These are phyloP conservation scores for Dascyllus trimaculatus DNA, from an alignment of 2,113 vertebrate genomes.

Conservation along the genomic window DNA sequence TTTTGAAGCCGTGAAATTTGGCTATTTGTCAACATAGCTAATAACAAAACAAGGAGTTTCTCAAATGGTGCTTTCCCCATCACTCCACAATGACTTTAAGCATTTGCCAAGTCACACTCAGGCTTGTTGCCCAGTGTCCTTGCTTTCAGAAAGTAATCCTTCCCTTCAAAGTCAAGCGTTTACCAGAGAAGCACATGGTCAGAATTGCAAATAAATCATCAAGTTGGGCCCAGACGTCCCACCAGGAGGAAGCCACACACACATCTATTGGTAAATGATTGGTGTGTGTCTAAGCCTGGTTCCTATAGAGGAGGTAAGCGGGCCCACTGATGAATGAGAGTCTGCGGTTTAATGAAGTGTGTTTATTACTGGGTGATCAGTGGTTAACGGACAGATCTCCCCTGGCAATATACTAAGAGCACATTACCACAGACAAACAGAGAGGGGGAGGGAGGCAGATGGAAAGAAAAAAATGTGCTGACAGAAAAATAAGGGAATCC, in stretches of 20 bases:
- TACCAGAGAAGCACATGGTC: constrained; percentile 56
- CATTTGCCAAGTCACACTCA: constrained; percentile 59
- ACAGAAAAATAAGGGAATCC: neutral
- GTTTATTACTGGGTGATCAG: constrained; percentile 75
- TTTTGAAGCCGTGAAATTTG: constrained; percentile 9
- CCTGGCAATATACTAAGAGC: constrained; percentile 37
- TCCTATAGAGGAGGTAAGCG: constrained; percentile 61
- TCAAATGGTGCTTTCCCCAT: constrained; percentile 10
- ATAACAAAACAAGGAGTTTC: neutral
- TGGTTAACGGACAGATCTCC: constrained; percentile 66
- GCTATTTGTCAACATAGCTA: constrained; percentile 21
- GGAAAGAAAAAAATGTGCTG: neutral
- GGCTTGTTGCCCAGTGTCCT: constrained; percentile 50
- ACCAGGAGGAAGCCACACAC: constrained; percentile 55
- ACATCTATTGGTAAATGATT: constrained; percentile 49
- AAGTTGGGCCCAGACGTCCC: constrained; percentile 41
- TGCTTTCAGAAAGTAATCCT: constrained; percentile 54
- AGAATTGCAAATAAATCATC: constrained; percentile 75
- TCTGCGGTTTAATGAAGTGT: constrained; percentile 80
- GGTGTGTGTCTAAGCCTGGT: constrained; percentile 49
- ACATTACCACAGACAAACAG: constrained; percentile 30
- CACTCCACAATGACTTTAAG: constrained; percentile 27
- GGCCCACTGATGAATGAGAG: constrained; percentile 75
- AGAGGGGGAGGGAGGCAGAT: constrained; percentile 6
- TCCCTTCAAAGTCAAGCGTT: constrained; percentile 62